These are phyloP conservation scores for Zaprionus obscuricornis DNA, from an alignment of 2,888 invertebrate species.

Conservation along the genomic window DNA sequence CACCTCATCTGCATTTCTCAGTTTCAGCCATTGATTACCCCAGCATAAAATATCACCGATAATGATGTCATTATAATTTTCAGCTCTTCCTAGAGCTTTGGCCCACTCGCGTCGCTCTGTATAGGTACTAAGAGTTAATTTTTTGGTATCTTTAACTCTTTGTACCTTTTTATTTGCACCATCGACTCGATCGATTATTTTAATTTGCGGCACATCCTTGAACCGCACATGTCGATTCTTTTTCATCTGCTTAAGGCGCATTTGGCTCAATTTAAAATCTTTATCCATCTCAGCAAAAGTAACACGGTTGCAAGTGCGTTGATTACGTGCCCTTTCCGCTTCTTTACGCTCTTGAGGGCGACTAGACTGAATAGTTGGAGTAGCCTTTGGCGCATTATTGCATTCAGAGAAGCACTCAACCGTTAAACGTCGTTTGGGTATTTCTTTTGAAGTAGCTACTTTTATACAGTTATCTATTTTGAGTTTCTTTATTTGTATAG, in stretches of 20 bases:
- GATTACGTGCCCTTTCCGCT: slow-evolving; percentile 36
- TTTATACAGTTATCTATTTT: slow-evolving; percentile 24
- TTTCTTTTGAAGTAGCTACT: slow-evolving; percentile 1
- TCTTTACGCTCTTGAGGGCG: slow-evolving; percentile 50
- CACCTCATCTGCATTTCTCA: slow-evolving; percentile 84
- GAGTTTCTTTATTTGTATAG: slow-evolving; percentile 28
- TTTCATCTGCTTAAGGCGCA: slow-evolving; percentile 43
- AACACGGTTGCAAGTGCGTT: slow-evolving; percentile 48
- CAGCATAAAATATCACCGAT: slow-evolving; percentile 86
- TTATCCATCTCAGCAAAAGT: slow-evolving; percentile 77
- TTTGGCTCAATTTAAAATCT: slow-evolving; percentile 42
- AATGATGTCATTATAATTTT: slow-evolving; percentile 83
- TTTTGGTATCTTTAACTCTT: slow-evolving; percentile 41
- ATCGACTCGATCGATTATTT: slow-evolving; percentile 61
- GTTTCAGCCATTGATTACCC: slow-evolving; percentile 88
- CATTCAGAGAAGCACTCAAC: slow-evolving; percentile 52
- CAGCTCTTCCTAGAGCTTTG: slow-evolving; percentile 33
- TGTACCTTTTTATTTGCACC: slow-evolving; percentile 54
- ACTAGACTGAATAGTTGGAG: background rate
- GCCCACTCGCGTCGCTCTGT: slow-evolving; percentile 65
- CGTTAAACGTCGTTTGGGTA: slow-evolving; percentile 22
- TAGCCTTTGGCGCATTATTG: slow-evolving; percentile 17
- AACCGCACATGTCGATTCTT: slow-evolving; percentile 66
- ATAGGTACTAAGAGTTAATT: slow-evolving; percentile 47
- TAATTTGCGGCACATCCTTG: slow-evolving; percentile 59